A percentile compares a stretch with the other conserved stretches of the same genome.
These are phyloP conservation scores for Aplochiton taeniatus DNA, from an alignment of 2,797 vertebrate genomes.

Conservation along the genomic window DNA sequence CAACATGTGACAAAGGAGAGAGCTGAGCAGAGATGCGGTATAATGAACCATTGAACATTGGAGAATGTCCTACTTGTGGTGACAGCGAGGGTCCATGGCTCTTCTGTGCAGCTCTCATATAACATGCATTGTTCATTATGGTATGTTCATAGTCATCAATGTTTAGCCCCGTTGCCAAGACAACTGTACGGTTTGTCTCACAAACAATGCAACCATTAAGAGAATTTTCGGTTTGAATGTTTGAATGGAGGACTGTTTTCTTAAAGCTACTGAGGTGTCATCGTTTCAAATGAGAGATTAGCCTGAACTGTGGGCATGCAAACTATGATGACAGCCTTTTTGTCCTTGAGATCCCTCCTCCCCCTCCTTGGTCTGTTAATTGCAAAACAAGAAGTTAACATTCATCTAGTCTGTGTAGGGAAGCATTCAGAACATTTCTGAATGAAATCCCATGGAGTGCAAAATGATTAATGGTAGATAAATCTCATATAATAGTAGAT, in stretches of 20 bases:
- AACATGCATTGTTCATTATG: constrained; percentile 71
- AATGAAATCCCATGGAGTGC: too few species aligned
- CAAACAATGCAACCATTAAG: constrained; percentile 65
- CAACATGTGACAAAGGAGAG: constrained; percentile 26
- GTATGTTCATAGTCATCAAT: constrained; percentile 65
- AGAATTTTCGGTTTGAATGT: constrained; percentile 31
- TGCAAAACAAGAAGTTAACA: not conserved
- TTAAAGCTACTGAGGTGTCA: constrained; percentile 42
- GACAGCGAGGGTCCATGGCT: constrained; percentile 45
- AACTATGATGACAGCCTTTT: constrained; percentile 3
- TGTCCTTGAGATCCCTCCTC: not conserved
- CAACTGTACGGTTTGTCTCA: constrained; percentile 44
- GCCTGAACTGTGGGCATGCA: constrained; percentile 32
- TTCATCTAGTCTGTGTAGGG: not conserved
- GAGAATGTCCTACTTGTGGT: constrained; percentile 46
- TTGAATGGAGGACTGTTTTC: constrained; percentile 45
- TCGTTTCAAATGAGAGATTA: constrained; percentile 47
- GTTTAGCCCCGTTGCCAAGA: constrained; percentile 67
- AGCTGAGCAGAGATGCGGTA: constrained; percentile 32
- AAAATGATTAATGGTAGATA: too few species aligned
- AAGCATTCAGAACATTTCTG: too few species aligned
- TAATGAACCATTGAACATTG: constrained; percentile 57
- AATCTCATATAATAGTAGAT: too few species aligned
- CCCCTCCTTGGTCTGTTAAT: not conserved
- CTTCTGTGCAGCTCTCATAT: constrained; percentile 61